Evolutionary conservation across 2,797 vertebrate genomes (phyloP).

Genomic region (Silurus aristotelis): DNA sequence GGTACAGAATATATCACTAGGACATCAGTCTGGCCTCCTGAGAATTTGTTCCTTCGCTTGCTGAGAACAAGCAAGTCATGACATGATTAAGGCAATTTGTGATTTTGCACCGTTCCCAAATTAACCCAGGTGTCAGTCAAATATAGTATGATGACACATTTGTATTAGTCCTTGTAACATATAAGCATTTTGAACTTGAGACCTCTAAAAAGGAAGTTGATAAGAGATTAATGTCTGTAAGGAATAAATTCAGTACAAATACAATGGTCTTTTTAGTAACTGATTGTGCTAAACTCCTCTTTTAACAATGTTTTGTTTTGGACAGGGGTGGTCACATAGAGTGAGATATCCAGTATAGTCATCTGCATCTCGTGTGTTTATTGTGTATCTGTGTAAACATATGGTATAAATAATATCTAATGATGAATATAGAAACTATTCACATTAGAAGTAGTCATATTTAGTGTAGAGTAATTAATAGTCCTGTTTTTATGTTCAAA

Average conservation of each 20-base stretch:
- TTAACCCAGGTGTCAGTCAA: conserved; percentile 37
- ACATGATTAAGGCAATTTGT: conserved; percentile 40
- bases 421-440: not conserved
- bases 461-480: not conserved
- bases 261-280: not conserved
- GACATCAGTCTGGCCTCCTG: conserved; percentile 36
- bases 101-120: conserved; percentile 26
- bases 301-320: not conserved
- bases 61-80: conserved; percentile 25
- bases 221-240: not conserved
- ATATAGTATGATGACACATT: not conserved
- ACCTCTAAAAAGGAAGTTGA: not conserved
- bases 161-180: not conserved
- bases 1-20: conserved; percentile 37
- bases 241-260: not conserved
- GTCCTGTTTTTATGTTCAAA: not conserved
- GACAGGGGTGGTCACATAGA: not conserved
- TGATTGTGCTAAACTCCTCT: not conserved
- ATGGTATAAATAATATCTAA: not conserved
- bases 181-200: not conserved
- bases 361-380: not conserved
- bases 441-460: not conserved
- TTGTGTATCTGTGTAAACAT: not conserved
- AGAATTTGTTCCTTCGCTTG: conserved; percentile 23
- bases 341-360: not conserved